phyloP scores from a whole-genome alignment of 37 sponge, comb jelly and placozoan genomes.

The Oscarella lobularis region DNA sequence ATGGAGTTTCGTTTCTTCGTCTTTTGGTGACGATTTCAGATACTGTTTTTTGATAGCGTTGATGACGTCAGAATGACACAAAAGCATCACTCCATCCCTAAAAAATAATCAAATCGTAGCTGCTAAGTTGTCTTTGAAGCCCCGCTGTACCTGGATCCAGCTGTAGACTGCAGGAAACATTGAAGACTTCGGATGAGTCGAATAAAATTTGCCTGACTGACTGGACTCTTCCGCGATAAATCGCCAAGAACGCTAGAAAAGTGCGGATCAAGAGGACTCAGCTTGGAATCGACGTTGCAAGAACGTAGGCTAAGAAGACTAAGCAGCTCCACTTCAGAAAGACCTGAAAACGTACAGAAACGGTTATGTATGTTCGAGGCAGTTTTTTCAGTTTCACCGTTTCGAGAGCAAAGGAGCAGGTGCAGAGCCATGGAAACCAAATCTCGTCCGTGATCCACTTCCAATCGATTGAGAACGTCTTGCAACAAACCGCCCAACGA shows the following conservation, averaged over 20 bases:
- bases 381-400: too few species aligned
- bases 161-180: slow-evolving; percentile 57
- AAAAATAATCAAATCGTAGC: slow-evolving; percentile 34
- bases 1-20: background rate
- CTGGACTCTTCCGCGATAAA: background rate
- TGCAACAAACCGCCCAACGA: slow-evolving; percentile 61
- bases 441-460: slow-evolving; percentile 56
- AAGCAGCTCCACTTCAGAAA: background rate
- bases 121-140: slow-evolving; percentile 4
- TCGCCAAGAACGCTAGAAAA: too few species aligned
- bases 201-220: slow-evolving; percentile 27
- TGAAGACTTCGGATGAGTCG: slow-evolving; percentile 50
- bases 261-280: too few species aligned
- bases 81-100: background rate
- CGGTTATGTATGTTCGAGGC: too few species aligned
- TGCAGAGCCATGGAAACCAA: slow-evolving; percentile 18
- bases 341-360: too few species aligned
- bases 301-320: background rate
- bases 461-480: slow-evolving; percentile 63
- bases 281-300: too few species aligned
- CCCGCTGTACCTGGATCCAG: background rate
- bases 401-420: slow-evolving; percentile 9
- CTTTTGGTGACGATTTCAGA: background rate
- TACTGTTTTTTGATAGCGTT: background rate
- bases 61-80: background rate